Base-by-base conservation (phyloP, 1,140 invertebrate genomes). In the Hyposmocoma kahamanoa region DNA sequence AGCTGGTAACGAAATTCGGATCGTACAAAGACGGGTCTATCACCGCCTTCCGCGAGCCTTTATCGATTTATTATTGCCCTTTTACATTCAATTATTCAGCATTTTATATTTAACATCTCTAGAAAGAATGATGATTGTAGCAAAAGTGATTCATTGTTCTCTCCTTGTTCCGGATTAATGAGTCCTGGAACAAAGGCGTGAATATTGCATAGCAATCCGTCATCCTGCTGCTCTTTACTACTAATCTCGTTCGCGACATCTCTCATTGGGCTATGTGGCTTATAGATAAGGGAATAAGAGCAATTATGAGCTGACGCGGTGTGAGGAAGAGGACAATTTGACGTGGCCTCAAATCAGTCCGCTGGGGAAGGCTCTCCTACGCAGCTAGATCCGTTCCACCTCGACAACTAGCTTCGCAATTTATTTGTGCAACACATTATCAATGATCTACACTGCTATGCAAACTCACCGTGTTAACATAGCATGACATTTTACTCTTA, bases 321-420 rank as follows among this genome's bases (percentile, higher is more conserved):
- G 68, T 52, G 67, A 82, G 81, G 81, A 84, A 76, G 76, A 65
- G 63, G 53, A 71, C 81, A 78, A 82, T 82, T 84, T 82, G 70
- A 62, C 59, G 61, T 77, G 81, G 75, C 81, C 81, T 84, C 81
- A 84, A 84, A 84, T 80, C 78, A 74, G 61, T 72, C 63, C 71
- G 62, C 53, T 77, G 72, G 77, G 80, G 80, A 74, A 78, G 68
- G 70, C 60, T 72, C n/a, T n/a, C 77, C 77, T 73, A 78, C 77
- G 60, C 67, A 42, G 28, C 42, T 62, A 69, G 72, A 80, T 77
- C 70, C 67, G 64, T 62, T 67, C 70, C 55, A 71, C 62, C 50
- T 60, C 53, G 53, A 49, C 53, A 28, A 41, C 39, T 28, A 41
- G 50, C 57, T 57, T 56, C 42, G 56, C 59, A 57, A 60, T 70